These are phyloP conservation scores for Ochotona curzoniae DNA, from an alignment of 2,113 vertebrate genomes.

Conservation along the genomic window DNA sequence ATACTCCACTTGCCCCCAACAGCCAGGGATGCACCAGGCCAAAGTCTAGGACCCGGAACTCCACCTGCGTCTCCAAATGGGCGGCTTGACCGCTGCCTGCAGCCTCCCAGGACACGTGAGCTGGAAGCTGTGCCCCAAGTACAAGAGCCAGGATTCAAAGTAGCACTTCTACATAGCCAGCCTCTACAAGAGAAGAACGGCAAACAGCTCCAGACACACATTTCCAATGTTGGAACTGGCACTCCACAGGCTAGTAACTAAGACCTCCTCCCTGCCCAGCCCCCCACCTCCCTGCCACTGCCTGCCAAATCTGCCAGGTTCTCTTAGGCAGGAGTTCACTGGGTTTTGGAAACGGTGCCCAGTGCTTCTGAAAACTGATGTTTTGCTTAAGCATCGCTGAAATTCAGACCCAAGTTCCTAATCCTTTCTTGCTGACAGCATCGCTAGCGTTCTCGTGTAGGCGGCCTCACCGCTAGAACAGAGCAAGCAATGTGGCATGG, in stretches of 20 bases:
- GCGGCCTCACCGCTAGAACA: neutral
- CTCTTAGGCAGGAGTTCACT: slow-evolving; percentile 11
- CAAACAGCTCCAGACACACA: neutral
- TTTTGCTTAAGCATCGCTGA: slow-evolving; percentile 25
- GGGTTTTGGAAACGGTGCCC: neutral
- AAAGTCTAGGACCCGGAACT: no score
- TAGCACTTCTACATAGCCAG: neutral
- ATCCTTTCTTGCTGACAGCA: neutral
- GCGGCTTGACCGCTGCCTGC: no score
- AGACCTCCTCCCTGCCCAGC: no score
- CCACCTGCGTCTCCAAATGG: no score
- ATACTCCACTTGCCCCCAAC: no score
- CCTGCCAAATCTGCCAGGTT: neutral
- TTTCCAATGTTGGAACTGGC: neutral
- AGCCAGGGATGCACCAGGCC: no score
- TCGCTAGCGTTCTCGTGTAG: neutral
- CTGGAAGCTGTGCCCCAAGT: no score
- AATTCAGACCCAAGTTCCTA: slow-evolving; percentile 8
- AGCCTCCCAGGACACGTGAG: no score
- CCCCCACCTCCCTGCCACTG: no score
- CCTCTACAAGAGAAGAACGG: neutral
- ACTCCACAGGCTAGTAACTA: neutral
- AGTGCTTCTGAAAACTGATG: slow-evolving; percentile 38
- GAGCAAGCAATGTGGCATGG: neutral
- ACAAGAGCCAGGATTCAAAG: no score